Conservation (phyloP, 2,888 invertebrate species). For the Nasonovia ribisnigri region DNA sequence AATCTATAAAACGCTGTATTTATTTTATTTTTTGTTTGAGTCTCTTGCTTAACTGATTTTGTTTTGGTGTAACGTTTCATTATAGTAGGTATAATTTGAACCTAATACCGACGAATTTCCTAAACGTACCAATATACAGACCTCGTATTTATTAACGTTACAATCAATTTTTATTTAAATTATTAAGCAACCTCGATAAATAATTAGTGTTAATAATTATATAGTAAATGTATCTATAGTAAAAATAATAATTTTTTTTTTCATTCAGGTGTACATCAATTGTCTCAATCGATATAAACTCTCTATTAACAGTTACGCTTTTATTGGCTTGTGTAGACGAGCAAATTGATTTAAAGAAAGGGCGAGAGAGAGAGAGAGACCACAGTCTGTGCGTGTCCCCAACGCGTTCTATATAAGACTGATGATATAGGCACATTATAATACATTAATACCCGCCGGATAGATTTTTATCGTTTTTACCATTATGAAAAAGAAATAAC, state of each 20-base stretch:
- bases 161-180: not conserved
- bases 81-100: not conserved
- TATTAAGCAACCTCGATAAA: not conserved
- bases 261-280: conserved; percentile 13
- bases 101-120: not conserved
- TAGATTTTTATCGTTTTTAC: conserved; percentile 1
- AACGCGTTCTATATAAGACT: not conserved
- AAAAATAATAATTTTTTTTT: not conserved
- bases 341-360: not conserved
- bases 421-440: not conserved
- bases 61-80: not conserved
- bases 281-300: not conserved
- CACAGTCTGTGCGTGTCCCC: not conserved
- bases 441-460: conserved; percentile 8
- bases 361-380: not conserved
- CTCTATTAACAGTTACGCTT: not conserved
- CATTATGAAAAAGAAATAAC: not conserved
- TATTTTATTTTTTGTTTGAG: not conserved
- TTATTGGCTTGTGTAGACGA: not conserved
- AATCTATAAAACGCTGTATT: not conserved
- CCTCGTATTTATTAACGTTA: not conserved
- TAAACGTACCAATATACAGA: not conserved
- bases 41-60: not conserved
- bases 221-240: not conserved
- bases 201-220: not conserved